A percentile compares a stretch with the other conserved stretches of the same genome.
phyloP scores from a whole-genome alignment of 2,113 vertebrate species.

The Thermophis baileyi region DNA sequence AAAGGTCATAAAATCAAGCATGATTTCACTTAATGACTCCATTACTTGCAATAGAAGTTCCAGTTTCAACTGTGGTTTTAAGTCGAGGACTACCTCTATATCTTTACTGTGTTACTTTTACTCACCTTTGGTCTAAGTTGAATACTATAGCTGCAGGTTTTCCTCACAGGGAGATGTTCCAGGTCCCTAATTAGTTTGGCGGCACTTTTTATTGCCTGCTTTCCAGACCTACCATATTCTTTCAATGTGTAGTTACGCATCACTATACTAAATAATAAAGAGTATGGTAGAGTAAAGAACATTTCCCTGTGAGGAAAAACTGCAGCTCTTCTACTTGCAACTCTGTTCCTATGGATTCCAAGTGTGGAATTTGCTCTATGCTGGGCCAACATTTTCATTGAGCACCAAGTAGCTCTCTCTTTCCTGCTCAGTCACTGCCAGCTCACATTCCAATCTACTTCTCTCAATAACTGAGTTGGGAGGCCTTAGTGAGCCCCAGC shows the following conservation, averaged over 20 bases:
- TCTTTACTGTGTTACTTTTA: neutral
- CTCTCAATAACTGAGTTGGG: neutral
- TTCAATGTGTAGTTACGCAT: neutral
- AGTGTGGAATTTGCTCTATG: neutral
- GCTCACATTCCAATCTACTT: neutral
- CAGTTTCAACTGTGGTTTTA: neutral
- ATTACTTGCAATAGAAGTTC: neutral
- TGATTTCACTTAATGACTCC: neutral
- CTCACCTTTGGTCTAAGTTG: neutral
- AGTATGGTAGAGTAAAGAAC: too few species aligned
- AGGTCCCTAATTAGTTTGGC: neutral
- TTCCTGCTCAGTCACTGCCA: neutral
- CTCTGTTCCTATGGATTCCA: neutral
- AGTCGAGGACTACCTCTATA: neutral
- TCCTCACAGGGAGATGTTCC: neutral
- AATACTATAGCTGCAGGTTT: neutral
- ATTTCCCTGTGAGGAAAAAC: too few species aligned
- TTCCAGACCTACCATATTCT: neutral
- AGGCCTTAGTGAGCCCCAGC: neutral
- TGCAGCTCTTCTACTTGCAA: neutral
- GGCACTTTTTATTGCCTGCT: neutral
- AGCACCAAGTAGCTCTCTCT: neutral
- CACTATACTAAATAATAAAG: neutral
- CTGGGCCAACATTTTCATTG: neutral
- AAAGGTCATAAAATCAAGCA: neutral